Conservation (phyloP, 2,797 vertebrate genomes). For the Dendrocincla tyrannina region DNA sequence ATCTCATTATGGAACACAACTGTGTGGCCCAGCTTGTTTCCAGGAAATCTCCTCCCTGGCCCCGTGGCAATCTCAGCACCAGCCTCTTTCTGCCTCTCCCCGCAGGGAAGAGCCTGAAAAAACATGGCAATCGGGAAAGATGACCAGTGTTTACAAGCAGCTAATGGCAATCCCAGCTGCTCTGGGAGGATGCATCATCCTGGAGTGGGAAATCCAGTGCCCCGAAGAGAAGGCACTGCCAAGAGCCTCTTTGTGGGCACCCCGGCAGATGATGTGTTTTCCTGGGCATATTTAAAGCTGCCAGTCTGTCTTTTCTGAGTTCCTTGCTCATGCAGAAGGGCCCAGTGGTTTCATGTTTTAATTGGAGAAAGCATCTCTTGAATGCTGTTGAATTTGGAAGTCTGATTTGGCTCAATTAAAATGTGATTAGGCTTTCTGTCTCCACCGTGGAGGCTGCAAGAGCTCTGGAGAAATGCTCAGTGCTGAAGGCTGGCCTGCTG, state of each 20-base stretch:
- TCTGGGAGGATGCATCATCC: background rate
- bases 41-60: background rate
- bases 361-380: conserved; percentile 10
- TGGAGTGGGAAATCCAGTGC: background rate
- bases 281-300: background rate
- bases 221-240: background rate
- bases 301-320: background rate
- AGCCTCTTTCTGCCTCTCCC: background rate
- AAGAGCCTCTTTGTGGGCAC: background rate
- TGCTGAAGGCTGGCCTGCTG: conserved; percentile 54
- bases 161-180: background rate
- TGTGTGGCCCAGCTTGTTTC: background rate
- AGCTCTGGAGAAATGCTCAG: conserved; percentile 54
- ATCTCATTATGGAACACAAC: background rate
- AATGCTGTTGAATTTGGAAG: conserved; percentile 56
- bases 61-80: background rate
- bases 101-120: background rate
- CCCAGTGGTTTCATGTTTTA: background rate
- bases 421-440: conserved; percentile 61
- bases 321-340: background rate
- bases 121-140: background rate
- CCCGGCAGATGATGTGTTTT: background rate
- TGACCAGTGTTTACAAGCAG: background rate
- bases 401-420: conserved; percentile 55
- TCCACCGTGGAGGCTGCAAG: conserved; percentile 24